Evolutionary conservation across 2,888 invertebrate species (phyloP).

Genomic region (Athetis lepigone): DNA sequence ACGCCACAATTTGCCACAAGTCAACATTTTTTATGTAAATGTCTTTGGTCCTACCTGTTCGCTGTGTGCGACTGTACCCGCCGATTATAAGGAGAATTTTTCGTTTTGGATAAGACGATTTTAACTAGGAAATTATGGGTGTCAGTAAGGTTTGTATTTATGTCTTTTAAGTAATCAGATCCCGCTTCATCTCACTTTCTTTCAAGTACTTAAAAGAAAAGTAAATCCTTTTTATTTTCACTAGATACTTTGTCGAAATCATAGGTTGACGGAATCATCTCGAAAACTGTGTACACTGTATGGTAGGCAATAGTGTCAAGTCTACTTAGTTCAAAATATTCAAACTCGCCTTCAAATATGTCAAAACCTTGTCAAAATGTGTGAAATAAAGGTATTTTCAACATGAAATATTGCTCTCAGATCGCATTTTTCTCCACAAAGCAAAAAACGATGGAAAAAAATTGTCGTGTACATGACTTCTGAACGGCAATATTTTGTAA

Average conservation of each 20-base stretch:
- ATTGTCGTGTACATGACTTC: not conserved
- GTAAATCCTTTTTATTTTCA: too few relatives aligned
- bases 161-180: not conserved
- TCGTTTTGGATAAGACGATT: constrained; percentile 21
- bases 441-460: too few relatives aligned
- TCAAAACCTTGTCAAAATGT: too few relatives aligned
- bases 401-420: too few relatives aligned
- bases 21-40: constrained; percentile 78
- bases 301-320: too few relatives aligned
- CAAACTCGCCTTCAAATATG: too few relatives aligned
- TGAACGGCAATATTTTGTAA: not conserved
- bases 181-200: not conserved
- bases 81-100: constrained; percentile 44
- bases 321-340: too few relatives aligned
- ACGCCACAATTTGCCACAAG: constrained; percentile 76
- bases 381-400: too few relatives aligned
- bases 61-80: constrained; percentile 43
- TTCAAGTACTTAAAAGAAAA: too few relatives aligned
- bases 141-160: constrained; percentile 1
- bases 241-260: too few relatives aligned
- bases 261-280: too few relatives aligned
- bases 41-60: constrained; percentile 63
- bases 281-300: too few relatives aligned
- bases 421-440: not conserved
- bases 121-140: constrained; percentile 16